A percentile compares a stretch with the other conserved stretches of the same genome.
Conservation (phyloP, 2,113 vertebrate species). For the Apeltes quadracus region DNA sequence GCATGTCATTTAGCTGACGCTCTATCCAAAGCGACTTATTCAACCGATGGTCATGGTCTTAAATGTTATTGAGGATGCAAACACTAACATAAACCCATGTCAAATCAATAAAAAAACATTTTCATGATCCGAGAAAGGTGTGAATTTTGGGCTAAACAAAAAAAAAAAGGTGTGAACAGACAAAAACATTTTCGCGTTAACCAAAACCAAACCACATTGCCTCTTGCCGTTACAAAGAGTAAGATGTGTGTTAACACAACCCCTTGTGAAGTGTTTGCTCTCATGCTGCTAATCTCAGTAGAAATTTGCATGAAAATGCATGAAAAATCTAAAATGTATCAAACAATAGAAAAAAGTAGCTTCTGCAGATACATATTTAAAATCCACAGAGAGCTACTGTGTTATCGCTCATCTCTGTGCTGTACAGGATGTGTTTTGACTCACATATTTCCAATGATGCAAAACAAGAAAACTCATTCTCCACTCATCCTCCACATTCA, state of each 20-base stretch:
- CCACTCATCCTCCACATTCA: too few relatives aligned
- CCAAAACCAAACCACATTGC: constrained; percentile 75
- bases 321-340: background rate
- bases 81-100: background rate
- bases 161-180: background rate
- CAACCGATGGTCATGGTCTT: too few relatives aligned
- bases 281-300: constrained; percentile 5
- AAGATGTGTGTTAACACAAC: too few relatives aligned
- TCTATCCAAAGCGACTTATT: too few relatives aligned
- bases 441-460: constrained; percentile 40
- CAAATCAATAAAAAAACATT: background rate
- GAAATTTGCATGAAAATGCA: too few relatives aligned
- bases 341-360: background rate
- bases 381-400: background rate
- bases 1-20: too few relatives aligned
- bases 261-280: constrained; percentile 17
- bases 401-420: constrained; percentile 10
- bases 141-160: background rate
- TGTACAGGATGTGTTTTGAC: background rate
- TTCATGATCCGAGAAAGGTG: background rate
- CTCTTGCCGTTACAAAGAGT: constrained; percentile 32
- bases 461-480: constrained; percentile 36
- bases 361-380: background rate
- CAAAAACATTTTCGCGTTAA: constrained; percentile 32
- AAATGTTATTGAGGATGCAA: background rate